These are phyloP conservation scores for Cataglyphis altisquamis DNA, from an alignment of 2,888 invertebrate genomes.

Conservation along the genomic window DNA sequence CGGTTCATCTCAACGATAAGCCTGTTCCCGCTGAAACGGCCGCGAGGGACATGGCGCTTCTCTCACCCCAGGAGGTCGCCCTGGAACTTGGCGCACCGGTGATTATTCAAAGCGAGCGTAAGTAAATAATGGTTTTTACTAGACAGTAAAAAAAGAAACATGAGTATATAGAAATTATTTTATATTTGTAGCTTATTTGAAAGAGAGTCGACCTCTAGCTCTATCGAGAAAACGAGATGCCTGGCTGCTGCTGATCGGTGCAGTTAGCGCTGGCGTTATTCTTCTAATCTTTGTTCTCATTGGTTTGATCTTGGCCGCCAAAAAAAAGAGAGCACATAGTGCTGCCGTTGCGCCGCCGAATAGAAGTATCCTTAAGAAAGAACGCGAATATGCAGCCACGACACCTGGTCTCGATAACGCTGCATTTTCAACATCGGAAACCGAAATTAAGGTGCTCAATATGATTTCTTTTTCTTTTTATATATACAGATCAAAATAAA, in stretches of 20 bases:
- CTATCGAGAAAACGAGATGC: slow-evolving; percentile 87
- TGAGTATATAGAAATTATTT: not conserved
- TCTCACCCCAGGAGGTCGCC: slow-evolving; percentile 92
- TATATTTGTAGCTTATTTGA: slow-evolving; percentile 89
- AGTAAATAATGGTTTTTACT: slow-evolving; percentile 82
- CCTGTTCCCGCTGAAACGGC: slow-evolving; percentile 94
- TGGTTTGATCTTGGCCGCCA: slow-evolving; percentile 78
- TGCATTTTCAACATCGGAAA: slow-evolving; percentile 82
- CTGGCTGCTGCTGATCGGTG: slow-evolving; percentile 90
- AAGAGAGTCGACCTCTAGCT: slow-evolving; percentile 89
- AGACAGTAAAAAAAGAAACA: not conserved
- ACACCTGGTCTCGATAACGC: slow-evolving; percentile 80
- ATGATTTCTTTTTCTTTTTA: not conserved
- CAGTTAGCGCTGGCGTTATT: slow-evolving; percentile 88
- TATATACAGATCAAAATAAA: not conserved
- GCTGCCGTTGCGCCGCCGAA: slow-evolving; percentile 80
- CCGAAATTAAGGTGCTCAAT: slow-evolving; percentile 79
- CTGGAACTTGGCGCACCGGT: slow-evolving; percentile 92
- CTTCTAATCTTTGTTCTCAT: slow-evolving; percentile 86
- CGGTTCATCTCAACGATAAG: slow-evolving; percentile 92
- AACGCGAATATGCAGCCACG: slow-evolving; percentile 76
- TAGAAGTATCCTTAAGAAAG: slow-evolving; percentile 79
- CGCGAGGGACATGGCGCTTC: slow-evolving; percentile 93
- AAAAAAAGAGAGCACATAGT: slow-evolving; percentile 82
- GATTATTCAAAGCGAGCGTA: slow-evolving; percentile 95